phyloP scores from a whole-genome alignment of 2,888 invertebrate genomes.

The Lycaena phlaeas region DNA sequence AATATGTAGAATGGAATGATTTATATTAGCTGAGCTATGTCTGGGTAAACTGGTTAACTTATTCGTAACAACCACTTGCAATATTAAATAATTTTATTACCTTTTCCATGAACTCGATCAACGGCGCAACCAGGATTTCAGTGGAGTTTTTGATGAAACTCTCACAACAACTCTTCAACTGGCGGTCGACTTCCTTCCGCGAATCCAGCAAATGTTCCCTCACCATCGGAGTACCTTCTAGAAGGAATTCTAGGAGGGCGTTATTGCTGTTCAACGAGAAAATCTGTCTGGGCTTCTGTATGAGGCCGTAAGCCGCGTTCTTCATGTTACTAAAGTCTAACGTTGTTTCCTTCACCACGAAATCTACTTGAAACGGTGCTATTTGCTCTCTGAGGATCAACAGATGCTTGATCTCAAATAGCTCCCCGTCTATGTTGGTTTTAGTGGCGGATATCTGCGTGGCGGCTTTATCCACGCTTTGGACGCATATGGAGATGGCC shows the following conservation, averaged over 20 bases:
- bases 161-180: slow-evolving; percentile 92
- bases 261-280: slow-evolving; percentile 92
- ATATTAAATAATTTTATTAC: slow-evolving; percentile 41
- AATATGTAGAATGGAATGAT: too few relatives aligned
- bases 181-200: slow-evolving; percentile 95
- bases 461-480: slow-evolving; percentile 88
- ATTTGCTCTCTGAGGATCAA: slow-evolving; percentile 97
- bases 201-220: slow-evolving; percentile 94
- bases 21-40: too few relatives aligned
- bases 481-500: slow-evolving; percentile 92
- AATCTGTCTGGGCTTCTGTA: slow-evolving; percentile 86
- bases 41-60: too few relatives aligned
- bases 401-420: slow-evolving; percentile 98
- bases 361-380: slow-evolving; percentile 97
- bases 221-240: slow-evolving; percentile 95
- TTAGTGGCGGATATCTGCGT: slow-evolving; percentile 83
- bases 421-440: slow-evolving; percentile 89
- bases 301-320: slow-evolving; percentile 83
- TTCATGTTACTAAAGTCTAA: slow-evolving; percentile 95
- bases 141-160: slow-evolving; percentile 87
- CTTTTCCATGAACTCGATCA: slow-evolving; percentile 82
- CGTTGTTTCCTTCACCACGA: slow-evolving; percentile 92
- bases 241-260: slow-evolving; percentile 90
- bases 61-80: too few relatives aligned
- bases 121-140: slow-evolving; percentile 80